A percentile compares a stretch with the other conserved stretches of the same genome.
phyloP scores from a whole-genome alignment of 1,140 invertebrate genomes.

The Zaprionus kolodkinae region DNA sequence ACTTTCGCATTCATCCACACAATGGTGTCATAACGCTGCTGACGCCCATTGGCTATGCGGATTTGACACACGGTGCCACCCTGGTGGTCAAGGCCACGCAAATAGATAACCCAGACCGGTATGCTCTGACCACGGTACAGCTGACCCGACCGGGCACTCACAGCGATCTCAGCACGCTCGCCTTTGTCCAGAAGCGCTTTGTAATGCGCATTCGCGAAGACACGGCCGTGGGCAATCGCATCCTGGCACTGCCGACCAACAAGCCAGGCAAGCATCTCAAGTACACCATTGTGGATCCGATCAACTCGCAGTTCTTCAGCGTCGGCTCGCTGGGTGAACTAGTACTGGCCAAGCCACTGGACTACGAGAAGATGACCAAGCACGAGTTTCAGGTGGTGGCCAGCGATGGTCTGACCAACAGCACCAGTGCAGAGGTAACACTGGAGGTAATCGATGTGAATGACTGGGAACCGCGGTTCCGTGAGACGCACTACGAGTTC shows the following conservation, averaged over 20 bases:
- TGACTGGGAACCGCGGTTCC: conserved; percentile 96
- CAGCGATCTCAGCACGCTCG: conserved; percentile 84
- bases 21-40: conserved; percentile 87
- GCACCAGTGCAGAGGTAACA: conserved; percentile 87
- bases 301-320: conserved; percentile 85
- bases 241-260: conserved; percentile 87
- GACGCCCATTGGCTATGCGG: conserved; percentile 86
- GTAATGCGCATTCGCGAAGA: conserved; percentile 90
- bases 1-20: conserved; percentile 86
- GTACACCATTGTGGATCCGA: conserved; percentile 78
- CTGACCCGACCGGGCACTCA: conserved; percentile 84
- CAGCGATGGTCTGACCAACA: conserved; percentile 88
- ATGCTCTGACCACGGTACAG: conserved; percentile 92
- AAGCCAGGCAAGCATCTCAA: conserved; percentile 86
- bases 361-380: conserved; percentile 90
- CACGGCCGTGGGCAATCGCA: conserved; percentile 89
- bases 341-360: conserved; percentile 89
- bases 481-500: conserved; percentile 94
- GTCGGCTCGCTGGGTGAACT: conserved; percentile 92
- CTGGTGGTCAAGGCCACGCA: conserved; percentile 92
- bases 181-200: conserved; percentile 91
- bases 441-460: conserved; percentile 94
- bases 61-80: conserved; percentile 88
- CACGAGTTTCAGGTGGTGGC: conserved; percentile 93
- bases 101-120: conserved; percentile 94